Evolutionary conservation across 2,113 vertebrate genomes (phyloP).

Genomic region (Notothenia coriiceps): DNA sequence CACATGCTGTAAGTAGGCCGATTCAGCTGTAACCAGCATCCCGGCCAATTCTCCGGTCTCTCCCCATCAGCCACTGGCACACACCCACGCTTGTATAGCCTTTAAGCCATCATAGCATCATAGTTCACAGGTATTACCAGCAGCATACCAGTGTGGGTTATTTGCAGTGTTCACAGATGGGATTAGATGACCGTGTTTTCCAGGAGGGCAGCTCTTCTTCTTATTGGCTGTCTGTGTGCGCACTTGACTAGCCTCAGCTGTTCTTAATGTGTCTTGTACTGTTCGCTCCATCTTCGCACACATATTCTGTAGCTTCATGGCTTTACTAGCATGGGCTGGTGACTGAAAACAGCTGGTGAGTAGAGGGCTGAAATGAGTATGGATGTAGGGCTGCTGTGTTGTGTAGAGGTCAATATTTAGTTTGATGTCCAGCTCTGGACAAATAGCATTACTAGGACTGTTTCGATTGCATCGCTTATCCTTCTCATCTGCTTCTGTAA

Average conservation of each 20-base stretch:
- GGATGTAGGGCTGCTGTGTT: not conserved
- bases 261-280: slow-evolving; percentile 14
- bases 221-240: slow-evolving; percentile 43
- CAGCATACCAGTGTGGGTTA: slow-evolving; percentile 55
- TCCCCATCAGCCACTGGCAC: not conserved
- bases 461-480: not conserved
- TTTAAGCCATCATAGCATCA: slow-evolving; percentile 23
- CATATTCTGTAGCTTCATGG: not conserved
- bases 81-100: slow-evolving; percentile 7
- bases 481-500: not conserved
- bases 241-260: slow-evolving; percentile 33
- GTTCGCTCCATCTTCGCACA: not conserved
- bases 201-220: slow-evolving; percentile 30
- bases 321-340: slow-evolving; percentile 1
- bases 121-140: slow-evolving; percentile 46
- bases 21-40: not conserved
- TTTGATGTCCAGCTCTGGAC: slow-evolving; percentile 11
- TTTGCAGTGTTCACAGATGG: slow-evolving; percentile 72
- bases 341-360: slow-evolving; percentile 42
- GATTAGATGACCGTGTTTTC: slow-evolving; percentile 74
- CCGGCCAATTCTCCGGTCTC: not conserved
- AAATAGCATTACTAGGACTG: not conserved
- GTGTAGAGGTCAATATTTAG: not conserved
- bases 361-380: not conserved
- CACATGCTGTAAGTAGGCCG: not conserved